phyloP scores from a whole-genome alignment of 2,113 vertebrate species.

The Anthoscopus minutus region DNA sequence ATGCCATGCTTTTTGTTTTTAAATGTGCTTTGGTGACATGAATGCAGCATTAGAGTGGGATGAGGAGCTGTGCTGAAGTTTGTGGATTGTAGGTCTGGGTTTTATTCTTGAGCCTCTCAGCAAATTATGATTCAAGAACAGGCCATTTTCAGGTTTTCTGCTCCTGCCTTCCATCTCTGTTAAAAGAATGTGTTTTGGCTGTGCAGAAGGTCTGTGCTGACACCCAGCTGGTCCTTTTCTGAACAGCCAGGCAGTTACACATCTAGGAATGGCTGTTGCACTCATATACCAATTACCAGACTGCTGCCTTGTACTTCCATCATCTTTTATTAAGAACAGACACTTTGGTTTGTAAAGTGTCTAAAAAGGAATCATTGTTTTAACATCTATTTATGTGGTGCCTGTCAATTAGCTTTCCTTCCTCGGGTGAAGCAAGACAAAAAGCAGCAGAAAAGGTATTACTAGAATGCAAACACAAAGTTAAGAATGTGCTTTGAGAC shows the following conservation, averaged over 20 bases:
- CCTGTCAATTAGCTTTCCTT: background rate
- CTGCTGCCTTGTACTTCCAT: background rate
- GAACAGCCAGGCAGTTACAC: background rate
- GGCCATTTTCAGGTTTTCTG: background rate
- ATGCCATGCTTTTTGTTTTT: background rate
- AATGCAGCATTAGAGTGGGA: background rate
- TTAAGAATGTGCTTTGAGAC: background rate
- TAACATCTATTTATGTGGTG: background rate
- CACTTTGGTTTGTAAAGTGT: background rate
- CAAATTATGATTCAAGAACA: background rate
- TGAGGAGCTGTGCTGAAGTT: background rate
- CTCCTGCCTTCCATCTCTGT: background rate
- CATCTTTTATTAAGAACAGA: background rate
- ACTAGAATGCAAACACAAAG: background rate
- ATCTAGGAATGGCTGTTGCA: background rate
- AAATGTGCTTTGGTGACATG: background rate
- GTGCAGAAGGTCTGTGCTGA: background rate
- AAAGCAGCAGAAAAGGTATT: background rate
- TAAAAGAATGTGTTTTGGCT: background rate
- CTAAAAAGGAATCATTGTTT: background rate
- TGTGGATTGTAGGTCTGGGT: background rate
- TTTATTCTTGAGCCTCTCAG: background rate
- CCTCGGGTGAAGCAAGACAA: background rate
- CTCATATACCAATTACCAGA: background rate
- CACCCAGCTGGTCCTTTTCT: background rate